Evolutionary conservation across 2,888 invertebrate species (phyloP), one percentile per base, ranked within the genome.

Genomic region (Coelopa pilipes): DNA sequence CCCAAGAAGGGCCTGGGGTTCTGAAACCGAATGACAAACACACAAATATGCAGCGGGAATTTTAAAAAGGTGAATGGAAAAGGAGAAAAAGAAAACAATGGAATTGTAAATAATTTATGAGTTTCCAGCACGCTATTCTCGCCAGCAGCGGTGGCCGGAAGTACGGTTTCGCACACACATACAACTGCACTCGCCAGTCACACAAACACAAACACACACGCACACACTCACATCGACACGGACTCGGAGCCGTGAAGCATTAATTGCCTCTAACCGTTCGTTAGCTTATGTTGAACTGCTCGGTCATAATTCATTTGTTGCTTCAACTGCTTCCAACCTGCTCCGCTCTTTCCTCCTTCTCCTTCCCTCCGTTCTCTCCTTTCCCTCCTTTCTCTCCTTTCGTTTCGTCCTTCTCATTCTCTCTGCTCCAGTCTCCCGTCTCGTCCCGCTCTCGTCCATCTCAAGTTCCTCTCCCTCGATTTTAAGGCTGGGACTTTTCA

Each of bases 241-340:
- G 7, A 57, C n/a, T n/a, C n/a, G n/a, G n/a, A n/a, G n/a, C n/a
- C 11, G 46, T 45, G 45, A 17, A 34, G 34, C 62, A 65, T 71
- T 71, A 63, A 63, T 50, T 53, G 63, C 46, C 45, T 49, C 21
- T 24, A 62, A 62, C 60, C 34, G 24, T 62, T 19, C 50, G 12
- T 66, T 47, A 65, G 50, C 55, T 34, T 34, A 34, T 34, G 34
- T 34, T 34, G 34, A 34, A 34, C 34, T 70, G 11, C n/a, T 50
- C 15, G 71, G 46, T 17, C 45, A 50, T 65, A 71, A 71, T 53
- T 71, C 71, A 71, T 65, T 53, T 63, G 71, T 55, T 71, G 63
- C 71, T 65, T 63, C 57, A 53, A 45, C 70, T 60, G 49, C 49
- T 70, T 70, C 55, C 19, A 49, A 15, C n/a, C n/a, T n/a, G 70